Base-by-base conservation (phyloP, 2,888 invertebrate species). In the Sesia bembeciformis region DNA sequence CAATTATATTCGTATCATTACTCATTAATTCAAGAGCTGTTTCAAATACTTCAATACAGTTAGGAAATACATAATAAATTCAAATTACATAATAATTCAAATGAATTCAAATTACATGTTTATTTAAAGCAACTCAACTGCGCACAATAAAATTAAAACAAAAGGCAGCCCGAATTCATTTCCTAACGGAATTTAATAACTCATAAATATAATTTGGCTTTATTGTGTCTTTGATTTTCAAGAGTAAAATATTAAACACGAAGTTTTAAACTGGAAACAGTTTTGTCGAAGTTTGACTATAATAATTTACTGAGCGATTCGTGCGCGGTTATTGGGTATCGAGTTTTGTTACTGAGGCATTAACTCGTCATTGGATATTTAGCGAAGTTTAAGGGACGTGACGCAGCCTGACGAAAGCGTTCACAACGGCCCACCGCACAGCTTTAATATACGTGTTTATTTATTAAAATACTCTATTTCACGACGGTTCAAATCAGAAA, bases 331-430 rank as follows among this genome's bases (percentile, higher is more conserved):
- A 67, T 62, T 60, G 57, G 58, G 5, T 63, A 67, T 62, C 61
- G 57, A 58, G 39, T 50, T 50, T 8, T 7, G 38, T 7, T 50
- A 50, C 38, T 64, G 61, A 61, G 60, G 64, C 58, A 61, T 65
- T 64, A 64, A 60, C 64, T 70, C 67, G 66, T 65, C 66, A 62
- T 66, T 61, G 62, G 61, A 62, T 63, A 66, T 70, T 68, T 65
- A 67, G 58, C 58, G 56, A 67, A 65, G 56, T 64, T 62, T 57
- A 60, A 58, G 59, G 59, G 50, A 50, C 7, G 50, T 4, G 23
- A 46, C 46, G 46, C 46, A 46, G 46, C 46, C 46, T 7, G 8
- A 23, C 4, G 7, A 4, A 46, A 46, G 23, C 23, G 23, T 23
- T 23, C 2, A 3, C 5, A 8, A 41, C 4, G n/a, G 46, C 46